Evolutionary conservation across 1,140 invertebrate species (phyloP).

Genomic region (Medauroidea extradentata): DNA sequence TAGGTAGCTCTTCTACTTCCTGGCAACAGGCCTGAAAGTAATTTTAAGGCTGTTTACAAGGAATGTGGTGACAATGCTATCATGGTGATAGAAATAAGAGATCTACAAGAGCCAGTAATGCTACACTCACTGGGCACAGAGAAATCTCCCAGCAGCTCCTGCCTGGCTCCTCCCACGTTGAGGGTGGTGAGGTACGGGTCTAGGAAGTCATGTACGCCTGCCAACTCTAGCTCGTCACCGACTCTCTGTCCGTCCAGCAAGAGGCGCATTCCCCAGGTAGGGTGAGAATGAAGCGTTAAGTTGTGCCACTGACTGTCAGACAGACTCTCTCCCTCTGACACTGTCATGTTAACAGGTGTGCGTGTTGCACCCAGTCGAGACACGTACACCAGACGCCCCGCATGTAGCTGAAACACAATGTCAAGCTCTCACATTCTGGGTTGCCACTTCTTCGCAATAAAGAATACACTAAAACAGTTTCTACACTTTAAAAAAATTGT

Average conservation of each 20-base stretch:
- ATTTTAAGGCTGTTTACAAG: too few relatives aligned
- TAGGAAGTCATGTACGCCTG: constrained; percentile 83
- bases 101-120: too few relatives aligned
- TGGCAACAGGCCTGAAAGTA: too few relatives aligned
- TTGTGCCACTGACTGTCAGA: constrained; percentile 85
- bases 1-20: too few relatives aligned
- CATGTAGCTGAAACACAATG: constrained; percentile 48
- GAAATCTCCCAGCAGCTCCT: not conserved
- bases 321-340: constrained; percentile 38
- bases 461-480: too few relatives aligned
- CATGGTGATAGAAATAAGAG: too few relatives aligned
- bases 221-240: constrained; percentile 78
- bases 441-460: too few relatives aligned
- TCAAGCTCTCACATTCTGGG: too few relatives aligned
- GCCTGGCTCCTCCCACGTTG: constrained; percentile 66
- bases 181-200: constrained; percentile 82
- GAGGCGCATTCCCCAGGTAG: constrained; percentile 61
- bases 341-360: constrained; percentile 72
- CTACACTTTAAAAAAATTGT: too few relatives aligned
- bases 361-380: constrained; percentile 62
- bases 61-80: too few relatives aligned
- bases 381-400: constrained; percentile 67
- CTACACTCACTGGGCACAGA: too few relatives aligned
- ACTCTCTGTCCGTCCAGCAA: constrained; percentile 63
- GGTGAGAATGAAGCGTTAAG: constrained; percentile 61